phyloP scores from a whole-genome alignment of 1,140 invertebrate genomes.

The Dinoponera quadriceps region DNA sequence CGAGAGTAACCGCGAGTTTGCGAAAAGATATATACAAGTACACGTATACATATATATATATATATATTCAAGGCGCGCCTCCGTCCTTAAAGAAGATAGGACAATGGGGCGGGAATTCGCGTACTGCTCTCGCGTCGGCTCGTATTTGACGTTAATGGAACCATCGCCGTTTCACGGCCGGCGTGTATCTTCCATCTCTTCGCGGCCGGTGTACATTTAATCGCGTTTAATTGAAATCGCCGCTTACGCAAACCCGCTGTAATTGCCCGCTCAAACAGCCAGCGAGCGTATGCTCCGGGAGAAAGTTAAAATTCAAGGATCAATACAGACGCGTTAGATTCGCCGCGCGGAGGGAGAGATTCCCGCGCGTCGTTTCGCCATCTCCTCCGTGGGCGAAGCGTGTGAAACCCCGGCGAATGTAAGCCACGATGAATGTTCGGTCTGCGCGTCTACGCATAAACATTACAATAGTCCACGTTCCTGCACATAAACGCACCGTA shows the following conservation, averaged over 20 bases:
- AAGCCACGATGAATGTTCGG: background rate
- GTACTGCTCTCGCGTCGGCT: too few species aligned
- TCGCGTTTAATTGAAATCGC: background rate
- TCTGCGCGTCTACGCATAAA: too few species aligned
- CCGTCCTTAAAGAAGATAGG: too few species aligned
- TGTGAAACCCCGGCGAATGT: background rate
- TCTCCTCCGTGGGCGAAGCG: background rate
- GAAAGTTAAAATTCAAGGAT: slow-evolving; percentile 58
- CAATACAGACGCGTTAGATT: slow-evolving; percentile 35
- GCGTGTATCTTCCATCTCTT: background rate
- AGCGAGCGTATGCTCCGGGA: slow-evolving; percentile 4
- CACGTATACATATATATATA: too few species aligned
- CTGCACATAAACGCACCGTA: too few species aligned
- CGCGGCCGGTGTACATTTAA: background rate
- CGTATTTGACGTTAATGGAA: too few species aligned
- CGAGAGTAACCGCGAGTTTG: too few species aligned
- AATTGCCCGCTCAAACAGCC: slow-evolving; percentile 22
- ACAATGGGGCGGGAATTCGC: too few species aligned
- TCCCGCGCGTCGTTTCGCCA: background rate
- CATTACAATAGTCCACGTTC: too few species aligned
- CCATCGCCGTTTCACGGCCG: too few species aligned
- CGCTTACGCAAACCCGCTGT: slow-evolving; percentile 30
- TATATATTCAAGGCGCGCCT: too few species aligned
- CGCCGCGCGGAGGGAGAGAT: background rate
- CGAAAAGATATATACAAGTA: too few species aligned